Percentiles rank a stretch among this genome's conserved stretches.
These are phyloP conservation scores for Uloborus plumipes DNA, from an alignment of 2,888 invertebrate genomes.

Conservation along the genomic window DNA sequence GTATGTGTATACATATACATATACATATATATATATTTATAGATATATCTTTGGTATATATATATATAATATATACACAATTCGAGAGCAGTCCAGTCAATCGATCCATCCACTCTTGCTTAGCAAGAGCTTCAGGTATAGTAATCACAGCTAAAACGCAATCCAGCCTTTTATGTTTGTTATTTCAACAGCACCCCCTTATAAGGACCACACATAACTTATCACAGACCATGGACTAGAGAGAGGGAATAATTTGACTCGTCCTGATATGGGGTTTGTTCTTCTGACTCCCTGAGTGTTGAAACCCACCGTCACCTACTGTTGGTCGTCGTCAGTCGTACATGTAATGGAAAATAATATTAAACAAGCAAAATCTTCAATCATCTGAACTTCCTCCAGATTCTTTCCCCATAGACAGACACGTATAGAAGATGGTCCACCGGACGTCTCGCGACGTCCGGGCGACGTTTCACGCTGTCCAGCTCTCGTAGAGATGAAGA, in stretches of 20 bases:
- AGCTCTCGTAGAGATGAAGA: slow-evolving; percentile 46
- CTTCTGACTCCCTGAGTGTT: slow-evolving; percentile 60
- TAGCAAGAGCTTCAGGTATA: slow-evolving; percentile 58
- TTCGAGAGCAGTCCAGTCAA: slow-evolving; percentile 53
- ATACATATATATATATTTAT: slow-evolving; percentile 45
- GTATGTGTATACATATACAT: slow-evolving; percentile 37
- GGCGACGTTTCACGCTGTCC: slow-evolving; percentile 34
- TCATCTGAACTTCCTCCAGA: neutral
- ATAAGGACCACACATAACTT: slow-evolving; percentile 56
- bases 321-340: slow-evolving; percentile 23
- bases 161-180: slow-evolving; percentile 16
- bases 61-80: slow-evolving; percentile 53
- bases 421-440: neutral
- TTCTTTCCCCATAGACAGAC: neutral
- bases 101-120: slow-evolving; percentile 56
- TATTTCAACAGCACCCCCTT: slow-evolving; percentile 42
- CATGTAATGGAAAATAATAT: neutral
- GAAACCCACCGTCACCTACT: slow-evolving; percentile 38
- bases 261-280: slow-evolving; percentile 65
- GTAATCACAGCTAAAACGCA: slow-evolving; percentile 56
- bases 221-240: slow-evolving; percentile 65
- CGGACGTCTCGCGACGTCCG: slow-evolving; percentile 5
- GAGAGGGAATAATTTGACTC: slow-evolving; percentile 51
- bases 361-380: neutral
- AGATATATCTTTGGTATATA: slow-evolving; percentile 49